Evolutionary conservation across 2,113 vertebrate genomes (phyloP), one percentile per base, ranked within the genome.

Genomic region (Noturus placidus): DNA sequence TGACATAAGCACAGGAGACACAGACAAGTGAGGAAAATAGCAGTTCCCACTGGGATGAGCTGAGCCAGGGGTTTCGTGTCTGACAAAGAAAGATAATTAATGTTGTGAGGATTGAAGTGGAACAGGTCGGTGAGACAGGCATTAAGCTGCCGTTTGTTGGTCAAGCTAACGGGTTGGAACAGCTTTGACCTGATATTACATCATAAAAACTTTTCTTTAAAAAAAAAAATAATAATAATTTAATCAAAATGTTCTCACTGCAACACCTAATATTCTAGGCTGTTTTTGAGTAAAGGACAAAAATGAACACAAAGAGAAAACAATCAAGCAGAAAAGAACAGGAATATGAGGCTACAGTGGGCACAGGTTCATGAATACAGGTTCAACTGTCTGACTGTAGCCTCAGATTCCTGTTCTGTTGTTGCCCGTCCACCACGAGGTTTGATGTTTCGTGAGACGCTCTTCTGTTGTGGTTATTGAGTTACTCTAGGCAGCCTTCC

Each of bases 1-100:
- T 93, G 92, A 84, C 6, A 94, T 82, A 93, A 42, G 38, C 74
- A 91, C 74, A 90, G 35, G 15, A 91, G 65, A 14, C 89, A 20
- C 46, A 88, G 82, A 59, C 78, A 86, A 50, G 30, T 30, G 46
- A 87, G 4, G 52, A 90, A 69, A 70, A 87, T 33, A 1, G 5
- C 30, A 56, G n/a, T n/a, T 9, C 72, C 83, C 25, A 83, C 22
- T n/a, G 84, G 42, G 78, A 89, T 65, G 17, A 86, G 38, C 0
- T 30, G 25, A n/a, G 67, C 30, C 83, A 90, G n/a, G 1, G 52
- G 30, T 20, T 35, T 19, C 54, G 87, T 78, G 54, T 72, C 89
- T 90, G 52, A 85, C 59, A 88, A 67, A 84, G 0, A 11, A 74
- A 9, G 5, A 82, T 5, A 74, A 15, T 33, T 11, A 59, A 81